Percentiles rank a stretch among this genome's conserved stretches.
Conservation (phyloP, 2,888 invertebrate species). For the Drosophila acutilabella region DNA sequence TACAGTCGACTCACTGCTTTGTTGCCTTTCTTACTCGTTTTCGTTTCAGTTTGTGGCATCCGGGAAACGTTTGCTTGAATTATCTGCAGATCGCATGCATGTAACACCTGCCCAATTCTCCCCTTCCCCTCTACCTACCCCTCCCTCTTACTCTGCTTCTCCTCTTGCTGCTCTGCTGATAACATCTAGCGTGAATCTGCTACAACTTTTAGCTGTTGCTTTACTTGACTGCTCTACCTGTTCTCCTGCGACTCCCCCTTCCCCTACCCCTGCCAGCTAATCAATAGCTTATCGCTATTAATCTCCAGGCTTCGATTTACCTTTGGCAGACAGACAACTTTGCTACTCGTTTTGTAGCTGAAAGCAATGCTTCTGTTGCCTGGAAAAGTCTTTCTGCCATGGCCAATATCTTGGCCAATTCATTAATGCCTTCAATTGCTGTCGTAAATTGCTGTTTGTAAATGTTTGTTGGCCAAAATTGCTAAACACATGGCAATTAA, state of each 20-base stretch:
- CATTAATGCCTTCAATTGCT: slow-evolving; percentile 77
- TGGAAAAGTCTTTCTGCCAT: slow-evolving; percentile 15
- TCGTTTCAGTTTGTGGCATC: slow-evolving; percentile 38
- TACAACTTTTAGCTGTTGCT: slow-evolving; percentile 53
- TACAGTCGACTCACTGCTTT: too few species aligned
- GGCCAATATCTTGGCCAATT: slow-evolving; percentile 45
- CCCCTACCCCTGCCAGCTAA: slow-evolving; percentile 46
- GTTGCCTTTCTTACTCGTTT: too few species aligned
- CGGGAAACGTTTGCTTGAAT: slow-evolving; percentile 63
- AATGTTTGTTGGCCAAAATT: slow-evolving; percentile 68
- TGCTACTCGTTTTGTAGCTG: slow-evolving; percentile 77
- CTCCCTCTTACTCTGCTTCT: not conserved
- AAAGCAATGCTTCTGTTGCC: slow-evolving; percentile 10
- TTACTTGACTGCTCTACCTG: slow-evolving; percentile 19
- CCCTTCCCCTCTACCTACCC: not conserved
- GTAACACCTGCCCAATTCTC: slow-evolving; percentile 67
- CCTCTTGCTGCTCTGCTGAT: slow-evolving; percentile 40
- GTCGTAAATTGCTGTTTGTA: slow-evolving; percentile 71
- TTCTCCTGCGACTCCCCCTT: not conserved
- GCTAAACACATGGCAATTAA: slow-evolving; percentile 59
- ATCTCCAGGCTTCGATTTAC: slow-evolving; percentile 80
- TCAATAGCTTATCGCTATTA: slow-evolving; percentile 82
- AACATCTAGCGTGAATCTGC: slow-evolving; percentile 72
- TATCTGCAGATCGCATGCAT: slow-evolving; percentile 75
- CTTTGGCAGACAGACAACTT: slow-evolving; percentile 68